Percentiles rank a stretch among this genome's conserved stretches.
Evolutionary conservation across 2,888 invertebrate genomes (phyloP).

Genomic region (Trisateles emortualis): DNA sequence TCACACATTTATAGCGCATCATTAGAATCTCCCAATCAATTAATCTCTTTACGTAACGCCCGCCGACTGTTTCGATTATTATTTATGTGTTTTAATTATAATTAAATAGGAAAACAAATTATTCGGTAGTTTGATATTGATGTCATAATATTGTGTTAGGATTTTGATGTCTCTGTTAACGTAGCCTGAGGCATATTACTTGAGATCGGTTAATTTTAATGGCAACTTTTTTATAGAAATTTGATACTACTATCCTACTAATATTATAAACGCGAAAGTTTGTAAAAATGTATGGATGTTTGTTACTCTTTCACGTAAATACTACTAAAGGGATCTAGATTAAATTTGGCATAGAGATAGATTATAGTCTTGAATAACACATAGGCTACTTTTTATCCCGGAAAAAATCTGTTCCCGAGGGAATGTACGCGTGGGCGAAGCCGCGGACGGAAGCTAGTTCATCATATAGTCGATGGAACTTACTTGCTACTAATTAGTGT

Average conservation of each 20-base stretch:
- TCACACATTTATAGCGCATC: constrained; percentile 49
- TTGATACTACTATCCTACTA: background rate
- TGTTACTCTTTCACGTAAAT: too few species aligned
- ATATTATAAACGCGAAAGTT: too few species aligned
- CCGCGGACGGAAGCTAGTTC: too few species aligned
- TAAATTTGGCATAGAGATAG: too few species aligned
- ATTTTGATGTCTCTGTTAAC: constrained; percentile 1
- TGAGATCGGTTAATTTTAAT: background rate
- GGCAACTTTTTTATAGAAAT: background rate
- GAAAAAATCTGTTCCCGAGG: too few species aligned
- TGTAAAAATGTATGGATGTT: too few species aligned
- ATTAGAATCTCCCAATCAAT: constrained; percentile 40
- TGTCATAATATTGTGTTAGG: constrained; percentile 36
- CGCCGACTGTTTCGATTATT: constrained; percentile 27
- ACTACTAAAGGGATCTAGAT: too few species aligned
- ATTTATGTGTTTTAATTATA: constrained; percentile 44
- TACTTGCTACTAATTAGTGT: too few species aligned
- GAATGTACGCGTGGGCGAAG: too few species aligned
- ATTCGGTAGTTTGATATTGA: constrained; percentile 26
- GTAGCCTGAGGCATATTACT: constrained; percentile 3
- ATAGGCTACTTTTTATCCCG: too few species aligned
- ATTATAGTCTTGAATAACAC: too few species aligned
- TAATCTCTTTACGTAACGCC: constrained; percentile 43
- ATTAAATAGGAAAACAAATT: constrained; percentile 30
- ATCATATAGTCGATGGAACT: too few species aligned